Conservation (phyloP, 1,140 invertebrate genomes). For the Thaumatotibia leucotreta region DNA sequence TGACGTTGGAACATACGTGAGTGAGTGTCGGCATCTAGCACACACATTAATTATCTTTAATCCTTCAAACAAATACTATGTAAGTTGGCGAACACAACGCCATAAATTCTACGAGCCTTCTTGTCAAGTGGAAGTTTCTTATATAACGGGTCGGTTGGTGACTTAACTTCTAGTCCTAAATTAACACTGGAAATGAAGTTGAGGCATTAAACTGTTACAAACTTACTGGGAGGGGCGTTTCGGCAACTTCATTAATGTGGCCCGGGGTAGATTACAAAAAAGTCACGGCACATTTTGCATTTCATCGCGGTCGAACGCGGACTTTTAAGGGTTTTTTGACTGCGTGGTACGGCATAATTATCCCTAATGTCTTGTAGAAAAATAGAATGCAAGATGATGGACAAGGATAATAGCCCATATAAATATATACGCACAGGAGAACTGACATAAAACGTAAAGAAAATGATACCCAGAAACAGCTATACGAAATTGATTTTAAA, state of each 20-base stretch:
- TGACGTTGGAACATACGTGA: not conserved
- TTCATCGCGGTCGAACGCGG: not conserved
- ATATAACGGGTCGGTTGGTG: slow-evolving; percentile 34
- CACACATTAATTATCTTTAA: not conserved
- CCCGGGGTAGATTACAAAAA: not conserved
- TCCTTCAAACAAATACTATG: not conserved
- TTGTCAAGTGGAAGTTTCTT: slow-evolving; percentile 36
- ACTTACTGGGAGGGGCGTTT: slow-evolving; percentile 15
- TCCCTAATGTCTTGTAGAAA: not conserved
- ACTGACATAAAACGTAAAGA: too few relatives aligned
- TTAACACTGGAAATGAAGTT: slow-evolving; percentile 37
- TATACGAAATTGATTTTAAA: too few relatives aligned
- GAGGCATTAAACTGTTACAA: slow-evolving; percentile 23
- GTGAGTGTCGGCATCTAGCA: not conserved
- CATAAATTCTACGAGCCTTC: slow-evolving; percentile 33
- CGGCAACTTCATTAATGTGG: slow-evolving; percentile 4
- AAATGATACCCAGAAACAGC: too few relatives aligned
- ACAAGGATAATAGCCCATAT: too few relatives aligned
- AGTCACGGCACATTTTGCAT: not conserved
- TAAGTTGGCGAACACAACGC: slow-evolving; percentile 21
- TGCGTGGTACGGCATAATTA: not conserved
- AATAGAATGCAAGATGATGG: too few relatives aligned
- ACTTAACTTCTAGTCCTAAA: slow-evolving; percentile 33
- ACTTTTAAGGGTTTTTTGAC: not conserved
- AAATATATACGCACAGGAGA: too few relatives aligned